Base-by-base conservation (phyloP, 2,113 vertebrate genomes). In the Sinosuthora webbiana region DNA sequence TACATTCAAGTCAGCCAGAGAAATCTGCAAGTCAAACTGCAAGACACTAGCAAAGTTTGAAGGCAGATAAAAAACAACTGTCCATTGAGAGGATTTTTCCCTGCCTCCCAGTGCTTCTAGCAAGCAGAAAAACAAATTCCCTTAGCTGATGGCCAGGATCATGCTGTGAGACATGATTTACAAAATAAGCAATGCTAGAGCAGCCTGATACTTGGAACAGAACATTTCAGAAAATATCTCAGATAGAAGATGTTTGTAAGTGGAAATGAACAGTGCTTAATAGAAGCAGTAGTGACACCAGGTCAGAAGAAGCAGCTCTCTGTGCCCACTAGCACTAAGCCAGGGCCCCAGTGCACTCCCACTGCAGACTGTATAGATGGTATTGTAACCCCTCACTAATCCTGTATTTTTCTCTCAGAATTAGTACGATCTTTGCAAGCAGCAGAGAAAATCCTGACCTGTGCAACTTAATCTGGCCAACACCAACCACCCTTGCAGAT, bases 1-100 rank as follows among this genome's bases (percentile, higher is more conserved):
- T 70, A 83, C 35, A 77, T 60, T 83, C 53, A 74, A 85, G 63
- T 56, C 56, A 89, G 49, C 52, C 52, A 89, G 65, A 75, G n/a
- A 93, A 95, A 89, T 90, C 68, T 93, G 65, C 86, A 90, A 94
- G 68, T 92, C 73, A 86, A 84, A 84, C 57, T 89, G 47, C 56
- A 93, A 93, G 53, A 68, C 60, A 89, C 17, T 68, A 83, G 78
- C 24, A 71, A 95, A 68, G 44, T 87, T 64, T 73, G 56, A 56
- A 95, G 23, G 74, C n/a, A 56, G 83, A 78, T 75, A 39, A 67
- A 79, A 93, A 89, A 20, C 9, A 70, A 55, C 6, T 1, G 35
- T 70, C 44, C n/a, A 71, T 6, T 49, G 52, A 83, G 23, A 80
- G 10, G 20, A 19, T 60, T 80, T 68, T 76, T 33, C 28, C 22